Percentiles rank a stretch among this genome's conserved stretches.
These are phyloP conservation scores for Laothoe populi DNA, from an alignment of 2,888 invertebrate genomes.

Conservation along the genomic window DNA sequence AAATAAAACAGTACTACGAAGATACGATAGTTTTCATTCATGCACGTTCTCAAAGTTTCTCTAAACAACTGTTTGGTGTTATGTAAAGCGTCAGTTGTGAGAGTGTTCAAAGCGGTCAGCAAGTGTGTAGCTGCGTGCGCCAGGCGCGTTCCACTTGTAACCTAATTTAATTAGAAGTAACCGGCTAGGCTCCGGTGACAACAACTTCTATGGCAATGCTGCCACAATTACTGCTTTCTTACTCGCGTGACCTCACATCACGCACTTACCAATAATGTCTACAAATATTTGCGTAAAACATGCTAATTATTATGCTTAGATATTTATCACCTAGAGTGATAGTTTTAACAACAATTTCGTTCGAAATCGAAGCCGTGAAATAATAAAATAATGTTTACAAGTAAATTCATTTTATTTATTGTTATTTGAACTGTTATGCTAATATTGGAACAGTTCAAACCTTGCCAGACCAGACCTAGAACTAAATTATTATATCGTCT, in stretches of 20 bases:
- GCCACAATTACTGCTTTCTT: neutral
- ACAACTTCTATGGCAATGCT: conserved; percentile 35
- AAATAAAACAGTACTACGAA: conserved; percentile 23
- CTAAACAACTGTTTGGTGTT: conserved; percentile 48
- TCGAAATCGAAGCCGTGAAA: no score
- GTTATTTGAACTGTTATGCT: no score
- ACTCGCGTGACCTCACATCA: neutral
- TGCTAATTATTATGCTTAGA: no score
- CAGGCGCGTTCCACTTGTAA: conserved; percentile 71
- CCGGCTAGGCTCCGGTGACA: conserved; percentile 53
- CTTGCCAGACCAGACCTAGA: no score
- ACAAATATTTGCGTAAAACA: no score
- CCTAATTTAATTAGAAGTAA: conserved; percentile 81
- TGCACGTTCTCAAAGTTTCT: conserved; percentile 43
- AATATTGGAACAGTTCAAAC: no score
- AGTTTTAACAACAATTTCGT: no score
- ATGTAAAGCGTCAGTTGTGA: conserved; percentile 44
- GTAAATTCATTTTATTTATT: no score
- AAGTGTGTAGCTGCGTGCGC: conserved; percentile 34
- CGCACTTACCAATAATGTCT: neutral
- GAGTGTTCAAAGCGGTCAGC: conserved; percentile 53
- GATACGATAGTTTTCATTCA: conserved; percentile 38
- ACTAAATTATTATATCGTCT: no score
- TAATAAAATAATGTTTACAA: no score
- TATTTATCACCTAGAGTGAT: no score